Evolutionary conservation across 2,797 vertebrate species (phyloP), one percentile per base, ranked within the genome.

Genomic region (Apogon talboti): DNA sequence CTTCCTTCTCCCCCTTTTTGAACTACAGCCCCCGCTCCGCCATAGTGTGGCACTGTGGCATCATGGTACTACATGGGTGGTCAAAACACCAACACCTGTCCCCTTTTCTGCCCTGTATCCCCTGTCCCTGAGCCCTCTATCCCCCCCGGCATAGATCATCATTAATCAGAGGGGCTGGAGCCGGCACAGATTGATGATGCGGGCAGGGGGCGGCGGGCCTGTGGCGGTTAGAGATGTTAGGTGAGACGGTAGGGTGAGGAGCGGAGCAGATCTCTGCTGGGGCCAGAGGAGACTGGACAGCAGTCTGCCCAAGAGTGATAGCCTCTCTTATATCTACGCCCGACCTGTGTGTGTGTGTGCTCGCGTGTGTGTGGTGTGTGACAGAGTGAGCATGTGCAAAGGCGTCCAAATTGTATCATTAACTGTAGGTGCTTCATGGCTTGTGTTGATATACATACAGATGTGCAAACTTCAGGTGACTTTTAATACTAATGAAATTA

Each of bases 141-240:
- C 66, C 82, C 73, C 75, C 74, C 53, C 35, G 48, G 85, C 72
- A 61, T 81, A 74, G 89, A 85, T 91, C 88, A 88, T 88, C 91
- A 91, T 94, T 93, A 93, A 94, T 94, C 93, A 92, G 88, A 87
- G 69, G 77, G 74, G 73, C 85, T 16, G 11, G 72, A 78, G 78
- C 56, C 54, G 37, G 81, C 72, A 70, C 85, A 91, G 93, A 93
- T 93, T 92, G 92, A 93, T 94, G 93, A 92, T 88, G 82, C 42
- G 83, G 82, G 85, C 83, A 81, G 74, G 79, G 88, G 82, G 83
- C 71, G 73, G 75, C 74, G 21, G 88, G 84, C 89, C 84, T 75
- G 62, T 86, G 82, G 83, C 50, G 72, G 83, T 70, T 74, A 73
- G 85, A 87, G 90, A 92, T 91, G 88, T 91, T 89, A 89, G 91